A percentile compares a stretch with the other conserved stretches of the same genome.
Evolutionary conservation across 2,797 vertebrate genomes (phyloP).

Genomic region (Pampus argenteus): DNA sequence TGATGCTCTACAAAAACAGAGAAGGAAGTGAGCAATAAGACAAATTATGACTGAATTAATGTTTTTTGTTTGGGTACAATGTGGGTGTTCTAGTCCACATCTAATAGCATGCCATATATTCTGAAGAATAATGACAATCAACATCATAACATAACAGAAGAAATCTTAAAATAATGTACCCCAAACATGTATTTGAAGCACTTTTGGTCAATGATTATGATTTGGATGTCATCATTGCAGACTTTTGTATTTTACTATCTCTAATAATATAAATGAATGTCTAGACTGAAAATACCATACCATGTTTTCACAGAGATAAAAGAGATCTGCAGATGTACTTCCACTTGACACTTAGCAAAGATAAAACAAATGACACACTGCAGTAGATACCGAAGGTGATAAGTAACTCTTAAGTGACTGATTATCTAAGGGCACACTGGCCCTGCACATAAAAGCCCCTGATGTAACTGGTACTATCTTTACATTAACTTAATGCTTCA

Average conservation of each 20-base stretch:
- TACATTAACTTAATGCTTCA: slow-evolving; percentile 1
- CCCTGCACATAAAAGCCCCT: neutral
- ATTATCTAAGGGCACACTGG: neutral
- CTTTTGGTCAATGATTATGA: too few relatives aligned
- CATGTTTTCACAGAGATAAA: neutral
- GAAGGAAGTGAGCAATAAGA: neutral
- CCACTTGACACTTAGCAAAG: neutral
- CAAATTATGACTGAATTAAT: neutral
- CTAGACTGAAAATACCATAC: neutral
- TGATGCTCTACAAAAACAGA: slow-evolving; percentile 85
- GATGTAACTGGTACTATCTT: neutral
- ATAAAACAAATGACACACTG: neutral
- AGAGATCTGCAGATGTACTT: neutral
- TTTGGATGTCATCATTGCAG: too few relatives aligned
- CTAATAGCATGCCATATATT: neutral
- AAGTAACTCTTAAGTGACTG: neutral
- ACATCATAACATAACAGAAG: neutral
- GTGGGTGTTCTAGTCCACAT: too few relatives aligned
- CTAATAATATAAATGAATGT: too few relatives aligned
- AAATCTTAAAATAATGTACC: too few relatives aligned
- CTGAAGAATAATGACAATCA: neutral
- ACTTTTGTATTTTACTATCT: too few relatives aligned
- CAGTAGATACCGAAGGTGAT: neutral
- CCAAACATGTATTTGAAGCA: neutral
- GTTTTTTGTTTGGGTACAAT: neutral